phyloP scores from a whole-genome alignment of 1,140 invertebrate genomes.

The Caenorhabditis briggsae region DNA sequence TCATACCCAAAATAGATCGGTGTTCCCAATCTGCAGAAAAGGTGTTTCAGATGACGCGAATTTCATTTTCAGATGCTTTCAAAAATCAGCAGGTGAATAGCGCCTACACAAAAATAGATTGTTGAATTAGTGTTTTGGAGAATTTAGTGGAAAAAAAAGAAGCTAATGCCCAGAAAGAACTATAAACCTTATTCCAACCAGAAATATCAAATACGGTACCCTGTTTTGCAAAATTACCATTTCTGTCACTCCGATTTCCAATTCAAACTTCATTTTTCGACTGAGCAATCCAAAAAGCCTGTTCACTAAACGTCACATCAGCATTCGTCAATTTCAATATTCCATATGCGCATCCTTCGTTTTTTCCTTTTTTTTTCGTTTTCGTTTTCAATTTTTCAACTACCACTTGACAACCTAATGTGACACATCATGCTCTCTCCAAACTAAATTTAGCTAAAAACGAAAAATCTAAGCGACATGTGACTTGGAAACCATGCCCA shows the following conservation, averaged over 20 bases:
- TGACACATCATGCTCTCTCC: not conserved
- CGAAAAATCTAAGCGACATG: not conserved
- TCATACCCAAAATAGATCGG: no score
- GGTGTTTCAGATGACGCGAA: not conserved
- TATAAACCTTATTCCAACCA: no score
- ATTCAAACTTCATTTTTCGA: no score
- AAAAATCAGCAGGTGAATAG: constrained; percentile 20
- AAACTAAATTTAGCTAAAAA: not conserved
- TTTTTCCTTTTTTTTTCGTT: not conserved
- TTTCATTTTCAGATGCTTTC: not conserved
- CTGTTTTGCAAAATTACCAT: no score
- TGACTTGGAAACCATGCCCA: not conserved
- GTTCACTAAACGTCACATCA: constrained; percentile 4
- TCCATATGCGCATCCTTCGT: not conserved
- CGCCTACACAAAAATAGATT: not conserved
- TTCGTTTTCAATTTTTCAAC: not conserved
- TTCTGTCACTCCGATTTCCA: no score
- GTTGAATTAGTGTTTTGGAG: no score
- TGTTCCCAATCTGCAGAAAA: not conserved
- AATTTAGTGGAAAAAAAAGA: no score
- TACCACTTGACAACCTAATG: constrained; percentile 25
- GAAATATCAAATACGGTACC: no score
- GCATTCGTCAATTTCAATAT: constrained; percentile 23
- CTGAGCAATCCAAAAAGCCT: not conserved
- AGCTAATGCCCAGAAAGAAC: no score